These are phyloP conservation scores for Sardina pilchardus DNA, from an alignment of 2,113 vertebrate species.

Conservation along the genomic window DNA sequence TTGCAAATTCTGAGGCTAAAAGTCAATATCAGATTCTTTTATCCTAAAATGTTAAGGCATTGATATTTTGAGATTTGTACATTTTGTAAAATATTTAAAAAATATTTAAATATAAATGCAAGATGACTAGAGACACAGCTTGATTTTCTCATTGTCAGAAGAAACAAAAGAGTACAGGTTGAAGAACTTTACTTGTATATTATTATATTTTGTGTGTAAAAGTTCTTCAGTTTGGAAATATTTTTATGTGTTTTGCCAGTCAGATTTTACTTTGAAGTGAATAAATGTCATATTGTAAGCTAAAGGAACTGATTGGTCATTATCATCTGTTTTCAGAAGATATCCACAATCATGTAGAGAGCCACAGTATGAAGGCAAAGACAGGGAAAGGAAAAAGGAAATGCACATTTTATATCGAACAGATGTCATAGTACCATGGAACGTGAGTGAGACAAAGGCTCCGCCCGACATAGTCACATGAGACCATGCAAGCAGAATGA, in stretches of 20 bases:
- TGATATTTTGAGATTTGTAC: constrained; percentile 14
- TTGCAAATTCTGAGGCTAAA: neutral
- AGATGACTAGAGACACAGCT: constrained; percentile 16
- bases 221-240: constrained; percentile 13
- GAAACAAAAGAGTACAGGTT: constrained; percentile 3
- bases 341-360: neutral
- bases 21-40: neutral
- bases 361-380: neutral
- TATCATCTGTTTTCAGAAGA: neutral
- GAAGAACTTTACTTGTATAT: constrained; percentile 18
- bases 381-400: neutral
- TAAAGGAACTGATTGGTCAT: neutral
- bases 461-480: neutral
- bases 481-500: constrained; percentile 13
- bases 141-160: constrained; percentile 19
- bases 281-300: neutral
- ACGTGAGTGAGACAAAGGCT: neutral
- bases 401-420: neutral
- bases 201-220: constrained; percentile 21
- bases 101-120: neutral
- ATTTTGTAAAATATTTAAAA: constrained; percentile 17
- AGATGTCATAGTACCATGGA: neutral
- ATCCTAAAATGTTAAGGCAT: constrained; percentile 13
- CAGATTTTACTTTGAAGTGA: neutral
- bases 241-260: constrained; percentile 19